A percentile compares a stretch with the other conserved stretches of the same genome.
Conservation (phyloP, 2,888 invertebrate species). For the Bedellia somnulentella region DNA sequence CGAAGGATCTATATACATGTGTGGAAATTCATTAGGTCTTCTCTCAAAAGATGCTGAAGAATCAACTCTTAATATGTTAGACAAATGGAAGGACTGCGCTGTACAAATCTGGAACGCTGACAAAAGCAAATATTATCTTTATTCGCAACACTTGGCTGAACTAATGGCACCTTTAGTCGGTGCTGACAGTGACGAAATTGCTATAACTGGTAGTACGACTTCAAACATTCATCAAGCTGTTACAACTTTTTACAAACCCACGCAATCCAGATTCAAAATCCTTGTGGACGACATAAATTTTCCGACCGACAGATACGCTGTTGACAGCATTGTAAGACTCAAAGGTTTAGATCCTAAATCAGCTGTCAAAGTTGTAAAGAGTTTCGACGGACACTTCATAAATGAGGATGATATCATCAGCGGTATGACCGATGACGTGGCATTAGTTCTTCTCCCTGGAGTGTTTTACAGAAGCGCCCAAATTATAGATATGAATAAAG, state of each 20-base stretch:
- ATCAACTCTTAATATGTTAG: constrained; percentile 17
- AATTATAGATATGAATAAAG: constrained; percentile 31
- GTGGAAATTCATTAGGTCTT: constrained; percentile 41
- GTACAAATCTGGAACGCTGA: constrained; percentile 32
- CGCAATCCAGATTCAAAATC: constrained; percentile 28
- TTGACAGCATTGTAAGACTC: constrained; percentile 36
- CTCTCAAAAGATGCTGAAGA: constrained; percentile 35
- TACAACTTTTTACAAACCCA: constrained; percentile 39
- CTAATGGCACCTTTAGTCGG: constrained; percentile 36
- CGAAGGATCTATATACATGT: constrained; percentile 31
- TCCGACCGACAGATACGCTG: constrained; percentile 38
- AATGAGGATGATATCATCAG: constrained; percentile 30
- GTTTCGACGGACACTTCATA: constrained; percentile 19
- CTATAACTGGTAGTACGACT: constrained; percentile 26
- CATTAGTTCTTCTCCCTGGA: constrained; percentile 26
- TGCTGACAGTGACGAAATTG: constrained; percentile 28
- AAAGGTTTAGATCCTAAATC: constrained; percentile 30
- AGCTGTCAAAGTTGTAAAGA: constrained; percentile 34
- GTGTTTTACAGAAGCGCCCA: constrained; percentile 38
- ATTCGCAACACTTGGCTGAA: constrained; percentile 22
- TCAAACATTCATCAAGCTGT: constrained; percentile 35
- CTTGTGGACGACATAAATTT: constrained; percentile 40
- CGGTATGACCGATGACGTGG: constrained; percentile 39
- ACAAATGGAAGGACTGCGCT: constrained; percentile 33
- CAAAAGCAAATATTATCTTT: constrained; percentile 29